Evolutionary conservation across 2,888 invertebrate species (phyloP).

Genomic region (Thereva nobilitata): DNA sequence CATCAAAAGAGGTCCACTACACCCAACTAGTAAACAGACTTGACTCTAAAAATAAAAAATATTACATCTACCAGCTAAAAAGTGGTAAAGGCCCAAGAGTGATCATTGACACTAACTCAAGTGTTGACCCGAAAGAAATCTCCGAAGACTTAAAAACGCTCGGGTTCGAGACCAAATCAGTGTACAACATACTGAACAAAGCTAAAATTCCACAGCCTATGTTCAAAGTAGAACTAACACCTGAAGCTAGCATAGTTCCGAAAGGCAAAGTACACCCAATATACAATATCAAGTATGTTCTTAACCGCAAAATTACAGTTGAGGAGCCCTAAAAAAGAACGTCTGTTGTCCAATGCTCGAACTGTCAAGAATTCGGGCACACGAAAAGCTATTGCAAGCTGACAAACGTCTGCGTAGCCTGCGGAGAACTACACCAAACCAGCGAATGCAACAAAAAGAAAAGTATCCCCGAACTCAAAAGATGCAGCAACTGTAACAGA

Average conservation of each 20-base stretch:
- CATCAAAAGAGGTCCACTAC: slow-evolving; percentile 8
- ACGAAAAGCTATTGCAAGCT: slow-evolving; percentile 1
- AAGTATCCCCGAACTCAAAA: slow-evolving; percentile 9
- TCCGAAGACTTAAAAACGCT: slow-evolving; percentile 1
- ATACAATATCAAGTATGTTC: slow-evolving; percentile 6
- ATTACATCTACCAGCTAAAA: slow-evolving; percentile 6
- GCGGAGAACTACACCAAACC: slow-evolving; percentile 5
- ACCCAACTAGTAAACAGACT: slow-evolving; percentile 6
- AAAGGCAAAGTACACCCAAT: slow-evolving; percentile 14
- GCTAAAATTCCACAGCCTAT: slow-evolving; percentile 8
- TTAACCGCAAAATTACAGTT: slow-evolving; percentile 5
- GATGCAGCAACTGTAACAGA: slow-evolving; percentile 10
- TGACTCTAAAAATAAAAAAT: background rate
- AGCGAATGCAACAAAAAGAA: slow-evolving; percentile 11
- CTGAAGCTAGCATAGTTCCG: slow-evolving; percentile 10
- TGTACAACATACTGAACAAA: slow-evolving; percentile 4
- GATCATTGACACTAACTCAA: background rate
- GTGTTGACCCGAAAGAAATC: slow-evolving; percentile 7
- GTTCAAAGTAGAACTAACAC: slow-evolving; percentile 15
- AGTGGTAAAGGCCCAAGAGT: slow-evolving; percentile 10
- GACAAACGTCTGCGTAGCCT: too few species aligned
- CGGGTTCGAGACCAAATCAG: slow-evolving; percentile 12
- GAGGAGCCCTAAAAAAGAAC: slow-evolving; percentile 14
- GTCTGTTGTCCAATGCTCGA: slow-evolving; percentile 5
- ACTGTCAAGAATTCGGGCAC: background rate